phyloP scores from a whole-genome alignment of 2,888 invertebrate species.

The Caradrina clavipalpis region DNA sequence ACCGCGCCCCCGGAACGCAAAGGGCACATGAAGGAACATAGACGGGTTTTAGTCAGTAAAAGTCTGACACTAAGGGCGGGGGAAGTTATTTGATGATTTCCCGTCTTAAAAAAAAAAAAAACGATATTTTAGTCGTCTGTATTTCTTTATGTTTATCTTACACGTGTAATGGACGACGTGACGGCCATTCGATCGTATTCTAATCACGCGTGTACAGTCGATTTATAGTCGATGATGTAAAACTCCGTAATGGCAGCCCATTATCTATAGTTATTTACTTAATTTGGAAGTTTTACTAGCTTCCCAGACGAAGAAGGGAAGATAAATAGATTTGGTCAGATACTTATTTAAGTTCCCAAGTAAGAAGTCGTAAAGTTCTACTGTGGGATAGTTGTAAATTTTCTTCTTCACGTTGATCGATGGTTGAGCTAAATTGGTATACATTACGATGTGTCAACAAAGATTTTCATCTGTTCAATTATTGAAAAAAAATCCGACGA shows the following conservation, averaged over 20 bases:
- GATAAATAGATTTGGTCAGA: slow-evolving; percentile 24
- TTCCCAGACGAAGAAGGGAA: slow-evolving; percentile 16
- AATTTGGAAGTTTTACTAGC: slow-evolving; percentile 29
- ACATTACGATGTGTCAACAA: not conserved
- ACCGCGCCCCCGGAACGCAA: no score
- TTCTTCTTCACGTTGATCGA: slow-evolving; percentile 4
- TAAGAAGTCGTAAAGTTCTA: slow-evolving; percentile 33
- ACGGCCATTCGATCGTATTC: slow-evolving; percentile 37
- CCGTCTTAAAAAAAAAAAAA: no score
- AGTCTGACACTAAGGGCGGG: no score
- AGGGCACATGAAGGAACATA: no score
- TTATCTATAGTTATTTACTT: slow-evolving; percentile 44
- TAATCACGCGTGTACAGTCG: slow-evolving; percentile 37
- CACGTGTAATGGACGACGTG: slow-evolving; percentile 7
- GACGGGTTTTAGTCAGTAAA: no score
- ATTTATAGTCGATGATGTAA: slow-evolving; percentile 48
- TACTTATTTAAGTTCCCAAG: slow-evolving; percentile 37
- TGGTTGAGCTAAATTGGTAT: not conserved
- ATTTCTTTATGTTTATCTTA: slow-evolving; percentile 20
- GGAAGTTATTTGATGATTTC: no score
- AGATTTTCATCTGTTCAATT: no score
- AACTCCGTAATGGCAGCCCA: slow-evolving; percentile 21
- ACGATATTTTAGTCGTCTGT: no score
- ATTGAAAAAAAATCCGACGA: no score
- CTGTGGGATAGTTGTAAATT: slow-evolving; percentile 12